Evolutionary conservation across 2,888 invertebrate genomes (phyloP).

Genomic region (Molorchus minor): DNA sequence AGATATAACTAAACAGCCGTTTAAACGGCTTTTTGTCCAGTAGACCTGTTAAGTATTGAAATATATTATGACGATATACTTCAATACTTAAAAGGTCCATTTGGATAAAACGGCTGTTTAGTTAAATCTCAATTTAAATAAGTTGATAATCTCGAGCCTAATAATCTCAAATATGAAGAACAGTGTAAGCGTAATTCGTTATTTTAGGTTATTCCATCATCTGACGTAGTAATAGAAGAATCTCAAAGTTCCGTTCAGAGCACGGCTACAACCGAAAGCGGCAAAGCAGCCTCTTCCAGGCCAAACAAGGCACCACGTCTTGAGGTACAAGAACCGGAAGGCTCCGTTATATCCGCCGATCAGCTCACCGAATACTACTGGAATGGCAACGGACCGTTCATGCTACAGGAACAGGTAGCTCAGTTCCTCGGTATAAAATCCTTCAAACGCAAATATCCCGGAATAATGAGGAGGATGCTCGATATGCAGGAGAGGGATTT

Average conservation of each 20-base stretch:
- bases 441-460: conserved; percentile 94
- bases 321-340: conserved; percentile 58
- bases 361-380: conserved; percentile 94
- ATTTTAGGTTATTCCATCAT: conserved; percentile 33
- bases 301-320: conserved; percentile 48
- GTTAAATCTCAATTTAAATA: too few species aligned
- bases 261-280: conserved; percentile 73
- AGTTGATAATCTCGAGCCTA: too few species aligned
- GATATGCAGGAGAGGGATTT: conserved; percentile 93
- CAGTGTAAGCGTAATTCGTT: not conserved
- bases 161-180: too few species aligned
- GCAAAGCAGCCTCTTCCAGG: conserved; percentile 35
- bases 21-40: too few species aligned
- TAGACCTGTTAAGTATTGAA: too few species aligned
- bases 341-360: conserved; percentile 72
- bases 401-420: conserved; percentile 96
- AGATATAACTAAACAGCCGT: too few species aligned
- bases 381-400: conserved; percentile 83
- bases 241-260: conserved; percentile 86
- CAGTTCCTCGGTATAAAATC: conserved; percentile 95
- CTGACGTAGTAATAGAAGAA: conserved; percentile 67
- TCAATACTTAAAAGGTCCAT: too few species aligned
- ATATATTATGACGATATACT: too few species aligned
- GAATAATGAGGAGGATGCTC: conserved; percentile 73
- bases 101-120: too few species aligned